Conservation (phyloP, 2,888 invertebrate species). For the Hemistola chrysoprasaria region DNA sequence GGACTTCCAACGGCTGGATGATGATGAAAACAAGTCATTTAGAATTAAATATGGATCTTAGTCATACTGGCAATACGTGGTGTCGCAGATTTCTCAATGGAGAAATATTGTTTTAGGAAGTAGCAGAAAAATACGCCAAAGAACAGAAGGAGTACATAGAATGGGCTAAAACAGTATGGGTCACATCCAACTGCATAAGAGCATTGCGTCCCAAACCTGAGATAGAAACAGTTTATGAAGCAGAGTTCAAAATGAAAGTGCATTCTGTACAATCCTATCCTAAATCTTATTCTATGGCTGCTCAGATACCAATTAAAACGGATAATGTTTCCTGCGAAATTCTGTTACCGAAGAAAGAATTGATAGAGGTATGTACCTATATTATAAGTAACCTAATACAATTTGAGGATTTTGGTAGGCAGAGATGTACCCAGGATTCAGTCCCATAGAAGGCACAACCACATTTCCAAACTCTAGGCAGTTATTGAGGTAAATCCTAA, state of each 20-base stretch:
- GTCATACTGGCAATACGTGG: too few species aligned
- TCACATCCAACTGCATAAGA: constrained; percentile 48
- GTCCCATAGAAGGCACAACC: too few species aligned
- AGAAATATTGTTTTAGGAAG: constrained; percentile 43
- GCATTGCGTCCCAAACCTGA: constrained; percentile 57
- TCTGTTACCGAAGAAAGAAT: constrained; percentile 34
- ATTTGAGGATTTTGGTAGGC: too few species aligned
- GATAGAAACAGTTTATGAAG: constrained; percentile 58
- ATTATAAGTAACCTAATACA: too few species aligned
- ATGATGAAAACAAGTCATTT: too few species aligned
- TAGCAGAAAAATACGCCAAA: constrained; percentile 48
- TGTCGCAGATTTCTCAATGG: too few species aligned
- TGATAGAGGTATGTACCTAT: constrained; percentile 57
- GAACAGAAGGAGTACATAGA: constrained; percentile 62
- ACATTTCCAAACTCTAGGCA: too few species aligned
- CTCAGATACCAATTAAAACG: constrained; percentile 55
- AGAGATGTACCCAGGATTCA: too few species aligned
- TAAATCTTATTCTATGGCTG: constrained; percentile 49
- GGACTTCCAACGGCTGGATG: too few species aligned
- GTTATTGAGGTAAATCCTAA: too few species aligned
- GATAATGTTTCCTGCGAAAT: constrained; percentile 35
- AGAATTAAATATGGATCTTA: too few species aligned
- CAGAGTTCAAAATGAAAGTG: constrained; percentile 50
- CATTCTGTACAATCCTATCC: constrained; percentile 49
- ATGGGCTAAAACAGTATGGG: constrained; percentile 65